Percentiles rank a stretch among this genome's conserved stretches.
phyloP scores from a whole-genome alignment of 1,140 invertebrate genomes.

The Ooceraea biroi region DNA sequence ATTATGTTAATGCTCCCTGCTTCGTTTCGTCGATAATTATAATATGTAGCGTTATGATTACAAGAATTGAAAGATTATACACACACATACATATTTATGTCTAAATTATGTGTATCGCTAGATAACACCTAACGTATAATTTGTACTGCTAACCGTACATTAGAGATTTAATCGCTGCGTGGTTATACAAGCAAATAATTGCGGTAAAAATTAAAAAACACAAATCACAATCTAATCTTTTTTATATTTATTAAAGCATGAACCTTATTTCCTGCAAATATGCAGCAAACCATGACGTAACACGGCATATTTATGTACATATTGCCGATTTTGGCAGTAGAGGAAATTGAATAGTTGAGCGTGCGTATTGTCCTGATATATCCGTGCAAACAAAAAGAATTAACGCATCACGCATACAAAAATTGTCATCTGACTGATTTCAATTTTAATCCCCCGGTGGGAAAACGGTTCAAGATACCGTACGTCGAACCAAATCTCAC shows the following conservation, averaged over 20 bases:
- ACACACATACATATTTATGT: no score
- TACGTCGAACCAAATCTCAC: background rate
- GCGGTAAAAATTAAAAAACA: background rate
- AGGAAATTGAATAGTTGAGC: conserved; percentile 12
- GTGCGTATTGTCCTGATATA: background rate
- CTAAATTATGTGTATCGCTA: no score
- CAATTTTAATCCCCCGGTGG: background rate
- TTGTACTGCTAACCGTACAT: no score
- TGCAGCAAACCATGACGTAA: background rate
- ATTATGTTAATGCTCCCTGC: no score
- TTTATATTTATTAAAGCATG: background rate
- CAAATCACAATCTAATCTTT: background rate
- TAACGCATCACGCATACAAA: background rate
- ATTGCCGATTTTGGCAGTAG: background rate
- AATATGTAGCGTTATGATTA: no score
- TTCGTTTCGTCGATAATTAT: no score
- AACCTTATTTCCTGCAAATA: background rate
- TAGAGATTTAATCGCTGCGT: background rate
- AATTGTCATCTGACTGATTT: background rate
- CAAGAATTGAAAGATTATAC: no score
- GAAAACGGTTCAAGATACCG: background rate
- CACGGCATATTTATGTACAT: conserved; percentile 11
- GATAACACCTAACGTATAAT: no score
- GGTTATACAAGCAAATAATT: no score
- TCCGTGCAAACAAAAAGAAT: background rate